These are phyloP conservation scores for Uloborus diversus DNA, from an alignment of 1,140 invertebrate species.

Conservation along the genomic window DNA sequence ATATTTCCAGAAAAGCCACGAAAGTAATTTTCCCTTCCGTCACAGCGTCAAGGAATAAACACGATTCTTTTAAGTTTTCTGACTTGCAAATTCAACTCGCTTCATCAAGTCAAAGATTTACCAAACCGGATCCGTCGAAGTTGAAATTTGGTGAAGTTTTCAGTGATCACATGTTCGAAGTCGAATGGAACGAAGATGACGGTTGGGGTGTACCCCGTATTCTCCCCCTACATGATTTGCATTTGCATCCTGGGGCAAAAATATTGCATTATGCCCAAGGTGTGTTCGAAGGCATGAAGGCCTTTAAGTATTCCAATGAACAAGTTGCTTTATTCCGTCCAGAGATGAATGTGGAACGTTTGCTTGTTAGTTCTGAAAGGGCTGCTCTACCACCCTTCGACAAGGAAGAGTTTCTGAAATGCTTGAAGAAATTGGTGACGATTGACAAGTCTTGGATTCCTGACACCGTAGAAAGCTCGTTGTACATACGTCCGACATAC, in stretches of 20 bases:
- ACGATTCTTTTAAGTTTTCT: conserved; percentile 11
- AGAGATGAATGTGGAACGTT: conserved; percentile 92
- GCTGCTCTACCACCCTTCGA: conserved; percentile 92
- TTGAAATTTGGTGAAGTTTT: conserved; percentile 69
- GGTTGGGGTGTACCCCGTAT: conserved; percentile 59
- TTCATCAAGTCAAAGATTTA: conserved; percentile 73
- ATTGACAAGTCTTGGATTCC: conserved; percentile 99
- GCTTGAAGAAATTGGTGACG: conserved; percentile 84
- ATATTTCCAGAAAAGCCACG: no score
- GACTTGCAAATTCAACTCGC: not conserved
- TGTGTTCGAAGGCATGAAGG: conserved; percentile 99
- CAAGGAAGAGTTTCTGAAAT: conserved; percentile 86
- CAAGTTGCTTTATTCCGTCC: conserved; percentile 95
- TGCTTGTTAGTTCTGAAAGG: conserved; percentile 84
- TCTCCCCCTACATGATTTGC: conserved; percentile 51
- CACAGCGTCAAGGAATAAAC: not conserved
- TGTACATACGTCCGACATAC: conserved; percentile 95
- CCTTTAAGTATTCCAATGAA: conserved; percentile 91
- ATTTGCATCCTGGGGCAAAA: conserved; percentile 85
- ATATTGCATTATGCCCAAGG: conserved; percentile 93
- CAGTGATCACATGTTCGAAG: conserved; percentile 59
- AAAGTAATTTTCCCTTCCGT: no score
- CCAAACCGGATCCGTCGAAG: conserved; percentile 84
- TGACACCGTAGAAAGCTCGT: conserved; percentile 79
- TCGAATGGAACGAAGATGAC: conserved; percentile 51